A percentile compares a stretch with the other conserved stretches of the same genome.
phyloP scores from a whole-genome alignment of 2,797 vertebrate species.

The Bradypus variegatus region DNA sequence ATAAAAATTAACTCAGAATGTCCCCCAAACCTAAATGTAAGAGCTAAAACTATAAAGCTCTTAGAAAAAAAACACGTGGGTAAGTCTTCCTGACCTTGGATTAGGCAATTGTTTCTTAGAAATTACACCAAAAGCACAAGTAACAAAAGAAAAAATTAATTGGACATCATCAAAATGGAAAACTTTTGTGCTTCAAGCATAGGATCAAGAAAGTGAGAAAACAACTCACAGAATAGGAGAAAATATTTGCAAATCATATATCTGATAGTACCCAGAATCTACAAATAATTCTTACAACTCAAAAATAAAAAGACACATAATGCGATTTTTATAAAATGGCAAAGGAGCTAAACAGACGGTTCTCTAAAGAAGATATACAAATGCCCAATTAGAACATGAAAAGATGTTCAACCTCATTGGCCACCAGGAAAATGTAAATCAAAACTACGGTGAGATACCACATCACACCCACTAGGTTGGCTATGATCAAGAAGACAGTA shows the following conservation, averaged over 20 bases:
- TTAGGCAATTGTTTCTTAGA: conserved; percentile 4
- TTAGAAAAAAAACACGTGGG: not conserved
- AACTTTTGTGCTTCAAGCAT: not conserved
- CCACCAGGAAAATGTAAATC: conserved; percentile 5
- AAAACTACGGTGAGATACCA: not conserved
- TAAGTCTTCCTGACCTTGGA: not conserved
- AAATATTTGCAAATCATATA: not conserved
- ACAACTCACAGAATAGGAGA: conserved; percentile 1
- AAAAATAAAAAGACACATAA: not conserved
- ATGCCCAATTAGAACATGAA: not conserved
- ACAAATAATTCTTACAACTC: not conserved
- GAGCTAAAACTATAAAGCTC: conserved; percentile 9
- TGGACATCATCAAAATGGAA: not conserved
- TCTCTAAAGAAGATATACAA: not conserved
- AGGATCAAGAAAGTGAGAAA: not conserved
- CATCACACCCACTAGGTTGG: not conserved
- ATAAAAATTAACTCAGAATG: not conserved
- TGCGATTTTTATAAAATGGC: conserved; percentile 7
- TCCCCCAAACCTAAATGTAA: not conserved
- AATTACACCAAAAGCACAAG: not conserved
- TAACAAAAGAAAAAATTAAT: conserved; percentile 7
- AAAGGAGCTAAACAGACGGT: not conserved
- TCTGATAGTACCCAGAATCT: not conserved
- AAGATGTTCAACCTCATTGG: not conserved
- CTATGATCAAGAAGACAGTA: not conserved